Base-by-base conservation (phyloP, 2,797 vertebrate genomes). In the Pangasius larnaudii region DNA sequence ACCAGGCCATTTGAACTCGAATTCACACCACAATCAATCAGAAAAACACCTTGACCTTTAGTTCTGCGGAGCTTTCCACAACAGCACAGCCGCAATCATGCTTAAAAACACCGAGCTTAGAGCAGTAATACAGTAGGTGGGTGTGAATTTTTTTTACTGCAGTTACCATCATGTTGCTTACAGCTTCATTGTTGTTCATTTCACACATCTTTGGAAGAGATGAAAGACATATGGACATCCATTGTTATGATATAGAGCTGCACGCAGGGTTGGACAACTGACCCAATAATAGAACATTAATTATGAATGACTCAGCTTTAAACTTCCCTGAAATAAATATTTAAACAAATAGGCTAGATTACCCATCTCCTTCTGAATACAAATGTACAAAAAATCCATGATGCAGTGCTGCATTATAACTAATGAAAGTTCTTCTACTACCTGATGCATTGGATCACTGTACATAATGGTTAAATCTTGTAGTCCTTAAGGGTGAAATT, bases 271-370 rank as follows among this genome's bases (percentile, higher is more conserved):
- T 85, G 86, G 85, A 91, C 91, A 93, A 92, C 74, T 92, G 92
- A 94, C 93, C 94, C 91, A 89, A 92, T 95, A 94, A 93, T 39
- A 59, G 49, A 86, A 10, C 88, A 94, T 94, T 81, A 95, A 94
- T 95, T 95, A 95, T 94, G 90, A 67, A 95, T 77, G 77, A 63
- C 72, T 92, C 93, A 89, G 85, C 80, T 82, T 39, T 59, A 80
- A 58, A 80, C 19, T 13, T 80, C 33, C 4, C 18, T 80, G 7
- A 80, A 69, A 94, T 95, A 92, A 94, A 95, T 94, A 95, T 94
- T 95, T 36, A 80, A 80, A 81, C 79, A 91, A 90, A 91, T 51
- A 88, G 30, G 7, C 24, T 24, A 8, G 58, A 80, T 67, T 75
- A 59, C 56, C 2, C 10, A 1, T 83, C 7, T 49, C 42, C 4